phyloP scores from a whole-genome alignment of 2,888 invertebrate species.

The Sinelater perroti region DNA sequence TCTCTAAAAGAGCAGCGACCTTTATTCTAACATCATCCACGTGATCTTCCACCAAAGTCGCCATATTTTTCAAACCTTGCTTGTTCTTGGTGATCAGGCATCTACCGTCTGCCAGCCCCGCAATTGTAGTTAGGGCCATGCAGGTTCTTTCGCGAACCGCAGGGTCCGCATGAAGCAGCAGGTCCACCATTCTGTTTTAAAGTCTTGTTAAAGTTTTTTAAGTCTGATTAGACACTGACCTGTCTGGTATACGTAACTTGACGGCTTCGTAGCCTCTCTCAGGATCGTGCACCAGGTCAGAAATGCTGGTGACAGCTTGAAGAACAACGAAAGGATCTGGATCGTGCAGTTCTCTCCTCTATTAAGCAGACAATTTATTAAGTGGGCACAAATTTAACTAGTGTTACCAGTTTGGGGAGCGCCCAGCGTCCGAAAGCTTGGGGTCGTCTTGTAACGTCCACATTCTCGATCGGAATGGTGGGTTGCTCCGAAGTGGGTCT shows the following conservation, averaged over 20 bases:
- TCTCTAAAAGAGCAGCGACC: slow-evolving; percentile 57
- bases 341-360: slow-evolving; percentile 59
- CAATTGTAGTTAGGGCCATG: slow-evolving; percentile 55
- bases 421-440: slow-evolving; percentile 60
- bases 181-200: slow-evolving; percentile 54
- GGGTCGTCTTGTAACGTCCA: slow-evolving; percentile 59
- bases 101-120: slow-evolving; percentile 56
- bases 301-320: slow-evolving; percentile 59
- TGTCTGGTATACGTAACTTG: slow-evolving; percentile 56
- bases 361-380: slow-evolving; percentile 27
- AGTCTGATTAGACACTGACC: slow-evolving; percentile 46
- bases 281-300: slow-evolving; percentile 60
- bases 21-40: slow-evolving; percentile 55
- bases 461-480: slow-evolving; percentile 56
- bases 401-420: slow-evolving; percentile 58
- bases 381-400: background rate
- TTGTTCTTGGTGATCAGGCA: slow-evolving; percentile 56
- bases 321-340: slow-evolving; percentile 53
- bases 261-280: slow-evolving; percentile 61
- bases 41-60: slow-evolving; percentile 51
- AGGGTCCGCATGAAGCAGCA: slow-evolving; percentile 52
- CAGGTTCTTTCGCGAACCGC: slow-evolving; percentile 59
- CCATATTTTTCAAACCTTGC: slow-evolving; percentile 53
- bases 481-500: slow-evolving; percentile 59
- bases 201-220: background rate